These are phyloP conservation scores for Myotis myotis DNA, from an alignment of 2,797 vertebrate species.

Conservation along the genomic window DNA sequence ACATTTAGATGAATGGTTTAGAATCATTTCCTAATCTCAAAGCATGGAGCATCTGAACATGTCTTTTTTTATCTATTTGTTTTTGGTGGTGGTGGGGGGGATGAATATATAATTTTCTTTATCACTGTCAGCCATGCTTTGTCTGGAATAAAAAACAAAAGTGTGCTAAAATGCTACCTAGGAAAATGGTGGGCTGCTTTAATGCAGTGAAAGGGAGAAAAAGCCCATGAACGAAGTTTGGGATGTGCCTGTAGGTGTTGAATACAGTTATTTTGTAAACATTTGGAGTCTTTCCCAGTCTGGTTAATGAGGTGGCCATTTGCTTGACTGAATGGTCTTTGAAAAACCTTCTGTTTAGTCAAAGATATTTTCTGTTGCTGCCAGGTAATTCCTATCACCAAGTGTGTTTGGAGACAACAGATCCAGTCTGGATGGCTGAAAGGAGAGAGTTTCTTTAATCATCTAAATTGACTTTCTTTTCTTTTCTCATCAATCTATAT, in stretches of 20 bases:
- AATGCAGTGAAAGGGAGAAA: not conserved
- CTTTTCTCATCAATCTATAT: constrained; percentile 58
- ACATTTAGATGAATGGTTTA: constrained; percentile 49
- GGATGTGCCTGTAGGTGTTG: constrained; percentile 37
- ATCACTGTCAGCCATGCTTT: constrained; percentile 50
- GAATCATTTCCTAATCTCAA: constrained; percentile 43
- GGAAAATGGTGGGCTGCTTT: constrained; percentile 41
- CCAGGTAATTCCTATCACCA: constrained; percentile 63
- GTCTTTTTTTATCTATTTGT: constrained; percentile 50
- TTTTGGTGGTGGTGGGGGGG: not conserved
- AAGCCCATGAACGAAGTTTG: not conserved
- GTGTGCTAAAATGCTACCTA: not conserved
- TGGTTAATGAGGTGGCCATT: constrained; percentile 75
- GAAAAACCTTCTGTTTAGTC: constrained; percentile 74
- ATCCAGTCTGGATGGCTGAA: constrained; percentile 35
- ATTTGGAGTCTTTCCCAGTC: constrained; percentile 73
- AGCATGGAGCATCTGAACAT: not conserved
- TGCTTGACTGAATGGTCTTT: constrained; percentile 73
- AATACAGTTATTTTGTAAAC: constrained; percentile 68
- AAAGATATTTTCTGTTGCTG: constrained; percentile 63
- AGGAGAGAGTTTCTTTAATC: constrained; percentile 63
- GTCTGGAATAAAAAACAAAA: constrained; percentile 50
- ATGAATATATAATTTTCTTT: constrained; percentile 60
- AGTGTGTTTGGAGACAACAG: constrained; percentile 51
- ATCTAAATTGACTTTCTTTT: constrained; percentile 67